A percentile compares a stretch with the other conserved stretches of the same genome.
phyloP scores from a whole-genome alignment of 2,113 vertebrate species.

The Talpa occidentalis region DNA sequence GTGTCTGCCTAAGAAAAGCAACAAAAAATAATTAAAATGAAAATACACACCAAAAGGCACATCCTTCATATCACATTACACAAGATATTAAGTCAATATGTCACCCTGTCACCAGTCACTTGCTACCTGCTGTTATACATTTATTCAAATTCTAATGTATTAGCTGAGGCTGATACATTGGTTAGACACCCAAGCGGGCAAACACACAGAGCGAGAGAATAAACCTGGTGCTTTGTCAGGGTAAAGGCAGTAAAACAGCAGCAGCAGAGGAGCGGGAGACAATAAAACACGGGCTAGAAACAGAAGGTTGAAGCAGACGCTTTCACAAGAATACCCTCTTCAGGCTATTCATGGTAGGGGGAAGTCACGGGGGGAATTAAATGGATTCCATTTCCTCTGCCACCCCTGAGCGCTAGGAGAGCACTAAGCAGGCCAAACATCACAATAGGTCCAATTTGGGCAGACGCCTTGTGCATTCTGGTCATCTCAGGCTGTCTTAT shows the following conservation, averaged over 20 bases:
- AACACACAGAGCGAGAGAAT: constrained; percentile 78
- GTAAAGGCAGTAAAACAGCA: constrained; percentile 82
- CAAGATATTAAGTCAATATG: constrained; percentile 89
- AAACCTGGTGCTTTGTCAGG: constrained; percentile 83
- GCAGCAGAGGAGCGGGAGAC: constrained; percentile 78
- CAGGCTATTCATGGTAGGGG: constrained; percentile 74
- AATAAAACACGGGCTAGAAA: constrained; percentile 78
- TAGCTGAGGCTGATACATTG: constrained; percentile 81
- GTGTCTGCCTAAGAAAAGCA: constrained; percentile 86
- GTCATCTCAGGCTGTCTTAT: neutral
- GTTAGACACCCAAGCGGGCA: constrained; percentile 85
- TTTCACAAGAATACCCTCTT: constrained; percentile 77
- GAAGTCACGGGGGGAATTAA: constrained; percentile 39
- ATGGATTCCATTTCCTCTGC: constrained; percentile 58
- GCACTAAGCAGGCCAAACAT: neutral
- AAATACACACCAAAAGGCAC: constrained; percentile 88
- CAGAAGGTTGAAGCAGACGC: constrained; percentile 85
- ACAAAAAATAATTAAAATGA: constrained; percentile 85
- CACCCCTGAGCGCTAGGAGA: neutral
- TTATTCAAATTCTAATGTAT: constrained; percentile 86
- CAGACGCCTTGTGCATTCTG: neutral
- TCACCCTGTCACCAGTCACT: constrained; percentile 89
- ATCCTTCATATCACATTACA: constrained; percentile 88
- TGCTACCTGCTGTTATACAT: constrained; percentile 89
- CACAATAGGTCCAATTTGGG: neutral